Evolutionary conservation across 2,888 invertebrate genomes (phyloP), one percentile per base, ranked within the genome.

Genomic region (Drosophila rubida): DNA sequence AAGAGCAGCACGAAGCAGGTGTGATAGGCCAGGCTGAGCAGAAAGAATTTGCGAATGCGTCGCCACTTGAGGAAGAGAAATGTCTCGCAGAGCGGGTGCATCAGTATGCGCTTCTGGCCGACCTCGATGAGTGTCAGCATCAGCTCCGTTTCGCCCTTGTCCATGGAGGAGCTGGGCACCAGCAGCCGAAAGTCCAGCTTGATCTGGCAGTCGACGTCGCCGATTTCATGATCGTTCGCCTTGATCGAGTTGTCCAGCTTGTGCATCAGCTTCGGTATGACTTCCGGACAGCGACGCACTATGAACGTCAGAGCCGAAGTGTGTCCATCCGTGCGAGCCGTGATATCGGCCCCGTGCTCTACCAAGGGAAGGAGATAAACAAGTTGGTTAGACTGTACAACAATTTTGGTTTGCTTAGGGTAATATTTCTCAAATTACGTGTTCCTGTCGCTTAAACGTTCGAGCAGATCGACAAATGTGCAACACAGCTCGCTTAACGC

Each of bases 51-150:
- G 51, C 97, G 93, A 75, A 97, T 96, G 77, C 95, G 93, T 55
- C 95, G 93, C 97, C 97, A 97, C 92, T 97, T 97, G 16, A 97
- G 91, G 82, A 95, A 95, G 0, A 97, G 93, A 89, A 97, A 97
- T 2, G 96, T 96, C 91, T 97, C 96, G 72, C 96, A 96, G 0
- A 97, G 93, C 0, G 97, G 97, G 91, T 97, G 97, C 90, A 96
- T 96, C 2, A 97, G 91, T 7, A 97, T 93, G 54, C 96, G 95
- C 81, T 95, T 95, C 74, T 95, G 95, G 1, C 96, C 96, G 1
- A 96, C 96, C 93, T 96, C 95, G 48, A 96, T 94, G 79, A 96
- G 95, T 39, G 95, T 94, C 22, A 96, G 89, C 19, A 96, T 91
- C 22, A 96, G 92, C 79, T 95, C 95, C 0, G 95, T 94, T 90